Base-by-base conservation (phyloP, 2,888 invertebrate species). In the Lomographa bimaculata region DNA sequence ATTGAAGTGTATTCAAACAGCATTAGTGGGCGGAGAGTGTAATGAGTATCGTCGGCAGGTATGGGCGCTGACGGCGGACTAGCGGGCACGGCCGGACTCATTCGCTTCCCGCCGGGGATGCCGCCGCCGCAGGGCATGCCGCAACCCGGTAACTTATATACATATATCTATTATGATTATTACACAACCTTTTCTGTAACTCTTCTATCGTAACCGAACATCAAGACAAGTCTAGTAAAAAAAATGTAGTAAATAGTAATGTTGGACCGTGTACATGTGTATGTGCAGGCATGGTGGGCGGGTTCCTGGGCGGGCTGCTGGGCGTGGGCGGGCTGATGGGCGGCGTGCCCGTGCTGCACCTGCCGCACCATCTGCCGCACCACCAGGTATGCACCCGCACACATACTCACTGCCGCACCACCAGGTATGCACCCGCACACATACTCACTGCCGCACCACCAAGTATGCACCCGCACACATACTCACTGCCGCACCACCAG, bases 101-200 rank as follows among this genome's bases (percentile, higher is more conserved):
- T 77, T 56, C 87, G 73, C 64, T 92, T 91, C 85, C 92, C 71
- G 50, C 90, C 72, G 0, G 75, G 70, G 0, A 55, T 84, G 70
- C 78, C 78, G 16, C 78, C 78, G 16, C 79, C 78, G 5, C 82
- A 78, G 35, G 43, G 71, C 0, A 39, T 81, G 29, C 46, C 68
- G 0, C 80, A 80, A 18, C 70, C 83, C 0, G 78, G 84, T 83
- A 7, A 27, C 3, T 14, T 14, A 14, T 14, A 14, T 14, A 3
- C n/a, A n/a, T n/a, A n/a, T n/a, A n/a, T n/a, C n/a, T n/a, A n/a
- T n/a, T n/a, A n/a, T n/a, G n/a, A n/a, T n/a, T n/a, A n/a, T n/a
- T n/a, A n/a, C n/a, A n/a, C n/a, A n/a, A n/a, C n/a, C n/a, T n/a
- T n/a, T n/a, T n/a, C n/a, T n/a, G n/a, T n/a, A n/a, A n/a, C n/a